Base-by-base conservation (phyloP, 2,113 vertebrate genomes). In the Rhinoderma darwinii region DNA sequence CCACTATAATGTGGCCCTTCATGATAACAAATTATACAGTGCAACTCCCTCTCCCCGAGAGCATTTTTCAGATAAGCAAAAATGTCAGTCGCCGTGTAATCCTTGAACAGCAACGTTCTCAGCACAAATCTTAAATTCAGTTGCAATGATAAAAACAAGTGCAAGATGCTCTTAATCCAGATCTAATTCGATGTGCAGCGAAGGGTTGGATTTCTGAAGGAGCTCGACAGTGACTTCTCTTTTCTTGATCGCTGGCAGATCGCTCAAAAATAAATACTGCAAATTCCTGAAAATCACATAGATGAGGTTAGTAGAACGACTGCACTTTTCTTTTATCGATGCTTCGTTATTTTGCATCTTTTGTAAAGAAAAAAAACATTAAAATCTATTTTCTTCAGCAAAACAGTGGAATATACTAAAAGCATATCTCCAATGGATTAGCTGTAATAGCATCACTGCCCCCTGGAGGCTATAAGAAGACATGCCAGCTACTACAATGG, bases 161-260 rank as follows among this genome's bases (percentile, higher is more conserved):
- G 9, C 9, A 6, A 11, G 25, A 0, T 30, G n/a, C 4, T 70
- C 87, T 93, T 91, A 95, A 50, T 92, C 90, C 56, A 95, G 89
- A 74, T 98, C 95, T 88, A 97, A 90, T 78, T 93, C 91, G 83
- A 99, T 43, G 66, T 95, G 89, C 77, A 99, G 92, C 18, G 92
- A 92, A 0, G 98, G 97, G 68, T 97, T 93, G 0, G 97, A 93
- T n/a, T 91, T 94, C 91, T 93, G 92, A 54, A 99, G 93, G 86
- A 93, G n/a, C 3, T 89, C 89, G 11, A 89, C 77, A 0, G 96
- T 96, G 0, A 11, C 91, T 80, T 96, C 92, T 90, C 92, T 97
- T 89, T 98, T 89, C 89, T 44, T 94, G 89, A 99, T 76, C 76
- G 95, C 96, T 14, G 98, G 98, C 54, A 99, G 97, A 88, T 99